phyloP scores from a whole-genome alignment of 2,888 invertebrate genomes.

The Stenchaetothrips biformis region DNA sequence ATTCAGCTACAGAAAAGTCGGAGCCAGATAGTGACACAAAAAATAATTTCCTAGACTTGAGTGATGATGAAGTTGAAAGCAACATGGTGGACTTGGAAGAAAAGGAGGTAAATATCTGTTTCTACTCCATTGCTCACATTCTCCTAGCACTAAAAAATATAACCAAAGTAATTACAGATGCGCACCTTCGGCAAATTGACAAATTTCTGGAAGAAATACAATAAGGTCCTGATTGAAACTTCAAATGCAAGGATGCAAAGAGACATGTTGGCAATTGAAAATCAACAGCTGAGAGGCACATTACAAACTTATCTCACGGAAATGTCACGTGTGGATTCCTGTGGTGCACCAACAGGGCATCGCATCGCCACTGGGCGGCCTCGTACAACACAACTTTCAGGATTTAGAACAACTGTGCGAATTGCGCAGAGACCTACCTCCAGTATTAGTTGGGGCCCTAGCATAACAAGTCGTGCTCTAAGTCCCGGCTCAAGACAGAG shows the following conservation, averaged over 20 bases:
- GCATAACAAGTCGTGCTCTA: background rate
- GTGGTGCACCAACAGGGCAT: background rate
- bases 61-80: background rate
- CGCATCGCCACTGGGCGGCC: background rate
- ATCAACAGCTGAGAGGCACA: conserved; percentile 57
- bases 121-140: no score
- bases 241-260: conserved; percentile 48
- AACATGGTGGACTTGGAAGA: background rate
- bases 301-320: conserved; percentile 52
- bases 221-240: conserved; percentile 53
- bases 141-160: no score
- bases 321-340: conserved; percentile 1
- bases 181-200: conserved; percentile 55
- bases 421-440: background rate
- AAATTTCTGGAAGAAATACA: conserved; percentile 63
- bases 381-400: background rate
- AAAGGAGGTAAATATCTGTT: background rate
- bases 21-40: background rate
- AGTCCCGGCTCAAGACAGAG: background rate
- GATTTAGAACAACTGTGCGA: background rate
- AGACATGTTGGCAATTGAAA: conserved; percentile 50
- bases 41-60: background rate
- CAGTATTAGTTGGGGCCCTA: background rate
- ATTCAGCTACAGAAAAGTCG: background rate
- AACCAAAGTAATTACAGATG: conserved; percentile 33